These are phyloP conservation scores for Oedothorax gibbosus DNA, from an alignment of 1,140 invertebrate species.

Conservation along the genomic window DNA sequence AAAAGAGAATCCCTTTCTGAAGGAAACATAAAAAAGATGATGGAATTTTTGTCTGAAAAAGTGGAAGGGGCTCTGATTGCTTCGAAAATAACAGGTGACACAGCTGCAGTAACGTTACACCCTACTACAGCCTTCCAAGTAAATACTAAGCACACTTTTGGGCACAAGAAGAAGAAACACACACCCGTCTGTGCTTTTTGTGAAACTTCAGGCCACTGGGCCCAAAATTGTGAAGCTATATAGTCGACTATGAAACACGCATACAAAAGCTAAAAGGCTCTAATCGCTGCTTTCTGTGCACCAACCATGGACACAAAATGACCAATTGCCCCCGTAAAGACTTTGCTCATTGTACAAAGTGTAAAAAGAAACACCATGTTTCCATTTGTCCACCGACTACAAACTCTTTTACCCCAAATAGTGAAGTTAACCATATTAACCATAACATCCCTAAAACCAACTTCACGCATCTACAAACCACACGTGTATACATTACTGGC, in stretches of 20 bases:
- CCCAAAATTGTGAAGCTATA: conserved; percentile 30
- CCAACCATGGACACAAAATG: conserved; percentile 13
- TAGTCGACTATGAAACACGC: conserved; percentile 25
- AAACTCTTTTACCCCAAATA: background rate
- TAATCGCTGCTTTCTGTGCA: conserved; percentile 36
- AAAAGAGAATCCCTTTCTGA: background rate
- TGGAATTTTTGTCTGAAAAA: conserved; percentile 10
- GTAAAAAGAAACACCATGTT: conserved; percentile 35
- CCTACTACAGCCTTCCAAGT: background rate
- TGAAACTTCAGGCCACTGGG: conserved; percentile 37
- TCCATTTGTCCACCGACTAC: background rate
- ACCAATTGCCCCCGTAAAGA: conserved; percentile 32
- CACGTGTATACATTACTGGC: conserved; percentile 24
- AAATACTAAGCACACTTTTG: background rate
- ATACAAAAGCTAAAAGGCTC: conserved; percentile 37
- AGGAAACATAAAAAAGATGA: conserved; percentile 2
- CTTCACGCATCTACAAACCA: conserved; percentile 26
- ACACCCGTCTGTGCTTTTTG: conserved; percentile 26
- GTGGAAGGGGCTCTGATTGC: no score
- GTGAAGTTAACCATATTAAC: background rate
- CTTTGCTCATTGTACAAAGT: background rate
- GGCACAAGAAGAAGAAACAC: no score
- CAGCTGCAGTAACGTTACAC: no score
- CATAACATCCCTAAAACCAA: conserved; percentile 20
- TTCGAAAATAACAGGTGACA: no score